Evolutionary conservation across 37 sponge, comb jelly and placozoan species (phyloP).

Genomic region (Amphimedon queenslandica): DNA sequence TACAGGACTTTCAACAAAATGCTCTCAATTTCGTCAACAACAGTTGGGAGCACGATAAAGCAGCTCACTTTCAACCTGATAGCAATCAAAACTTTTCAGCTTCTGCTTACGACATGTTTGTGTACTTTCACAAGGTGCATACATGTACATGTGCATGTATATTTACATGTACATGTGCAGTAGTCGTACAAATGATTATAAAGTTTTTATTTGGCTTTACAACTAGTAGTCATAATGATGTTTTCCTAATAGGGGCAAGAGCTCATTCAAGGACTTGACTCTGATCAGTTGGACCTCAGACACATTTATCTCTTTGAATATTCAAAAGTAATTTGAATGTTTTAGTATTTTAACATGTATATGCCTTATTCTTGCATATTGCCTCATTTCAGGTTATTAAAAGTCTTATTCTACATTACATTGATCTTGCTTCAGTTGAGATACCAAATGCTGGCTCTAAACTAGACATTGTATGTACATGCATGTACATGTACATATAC

Average conservation of each 20-base stretch:
- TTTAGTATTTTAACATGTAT: no score
- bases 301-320: not conserved
- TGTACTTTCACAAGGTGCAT: slow-evolving; percentile 1
- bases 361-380: no score
- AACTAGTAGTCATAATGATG: no score
- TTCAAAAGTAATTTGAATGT: slow-evolving; percentile 1
- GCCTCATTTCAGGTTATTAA: slow-evolving; percentile 14
- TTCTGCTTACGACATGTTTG: slow-evolving; percentile 59
- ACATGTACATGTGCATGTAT: slow-evolving; percentile 7
- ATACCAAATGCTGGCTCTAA: slow-evolving; percentile 12
- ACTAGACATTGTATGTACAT: slow-evolving; percentile 18
- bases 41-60: slow-evolving; percentile 67
- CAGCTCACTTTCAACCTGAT: slow-evolving; percentile 48
- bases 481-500: not conserved
- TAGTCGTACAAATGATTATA: no score
- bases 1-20: slow-evolving; percentile 48
- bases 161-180: no score
- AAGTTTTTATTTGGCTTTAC: no score
- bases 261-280: not conserved
- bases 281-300: not conserved
- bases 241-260: not conserved
- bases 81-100: slow-evolving; percentile 39
- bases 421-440: slow-evolving; percentile 22
- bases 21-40: slow-evolving; percentile 52
- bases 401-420: slow-evolving; percentile 24